These are phyloP conservation scores for Emmelina monodactyla DNA, from an alignment of 2,888 invertebrate species.

Conservation along the genomic window DNA sequence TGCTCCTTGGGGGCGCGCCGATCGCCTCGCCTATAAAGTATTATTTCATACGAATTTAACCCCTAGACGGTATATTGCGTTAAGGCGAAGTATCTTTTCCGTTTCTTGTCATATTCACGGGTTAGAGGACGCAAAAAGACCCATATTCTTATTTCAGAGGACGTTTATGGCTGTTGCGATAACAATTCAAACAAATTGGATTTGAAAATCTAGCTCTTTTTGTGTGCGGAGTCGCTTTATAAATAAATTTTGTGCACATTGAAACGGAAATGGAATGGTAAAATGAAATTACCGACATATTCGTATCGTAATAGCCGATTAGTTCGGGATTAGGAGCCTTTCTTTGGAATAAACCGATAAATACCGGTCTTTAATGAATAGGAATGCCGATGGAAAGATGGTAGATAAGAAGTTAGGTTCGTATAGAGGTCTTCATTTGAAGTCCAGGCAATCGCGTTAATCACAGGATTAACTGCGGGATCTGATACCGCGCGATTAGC, in stretches of 20 bases:
- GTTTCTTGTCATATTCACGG: conserved; percentile 24
- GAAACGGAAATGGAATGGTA: no score
- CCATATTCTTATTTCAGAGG: conserved; percentile 37
- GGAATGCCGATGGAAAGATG: no score
- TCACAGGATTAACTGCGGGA: background rate
- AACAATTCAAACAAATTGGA: conserved; percentile 45
- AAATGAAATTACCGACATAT: no score
- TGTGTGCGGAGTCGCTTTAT: no score
- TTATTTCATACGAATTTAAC: conserved; percentile 49
- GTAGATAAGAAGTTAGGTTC: no score
- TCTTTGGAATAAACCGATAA: no score
- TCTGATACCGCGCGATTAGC: background rate
- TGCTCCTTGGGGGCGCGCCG: conserved; percentile 34
- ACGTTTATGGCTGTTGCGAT: conserved; percentile 33
- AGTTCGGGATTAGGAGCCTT: no score
- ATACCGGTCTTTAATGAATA: no score
- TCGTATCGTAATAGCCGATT: no score
- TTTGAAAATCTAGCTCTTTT: conserved; percentile 21
- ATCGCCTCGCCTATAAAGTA: conserved; percentile 52
- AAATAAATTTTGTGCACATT: no score
- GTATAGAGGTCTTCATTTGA: background rate
- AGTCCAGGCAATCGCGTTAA: background rate
- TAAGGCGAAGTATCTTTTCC: conserved; percentile 32
- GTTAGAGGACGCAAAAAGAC: conserved; percentile 32
- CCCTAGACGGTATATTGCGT: conserved; percentile 32